Conservation (phyloP, 1,140 invertebrate genomes). For the Uloborus diversus region DNA sequence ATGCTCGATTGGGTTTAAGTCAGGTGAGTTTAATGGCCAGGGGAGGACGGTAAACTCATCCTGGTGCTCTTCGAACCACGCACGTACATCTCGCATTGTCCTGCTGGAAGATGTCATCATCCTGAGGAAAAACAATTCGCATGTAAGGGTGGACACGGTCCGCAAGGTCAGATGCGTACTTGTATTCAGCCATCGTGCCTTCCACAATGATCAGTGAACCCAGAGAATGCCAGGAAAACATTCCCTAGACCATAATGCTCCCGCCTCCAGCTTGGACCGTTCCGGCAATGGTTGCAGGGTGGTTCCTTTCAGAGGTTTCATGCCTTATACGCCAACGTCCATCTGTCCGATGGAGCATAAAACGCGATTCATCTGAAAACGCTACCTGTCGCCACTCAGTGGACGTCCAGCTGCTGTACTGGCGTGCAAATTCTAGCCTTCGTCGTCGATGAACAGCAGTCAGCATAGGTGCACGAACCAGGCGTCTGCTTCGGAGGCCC, state of each 20-base stretch:
- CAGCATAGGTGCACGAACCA: too few relatives aligned
- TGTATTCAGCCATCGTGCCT: background rate
- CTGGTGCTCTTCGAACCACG: constrained; percentile 1
- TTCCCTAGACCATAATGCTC: background rate
- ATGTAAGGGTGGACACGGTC: constrained; percentile 8
- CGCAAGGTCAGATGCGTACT: background rate
- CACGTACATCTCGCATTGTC: background rate
- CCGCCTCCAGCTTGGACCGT: background rate
- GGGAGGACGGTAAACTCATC: background rate
- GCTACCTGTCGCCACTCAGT: too few relatives aligned
- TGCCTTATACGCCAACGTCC: background rate
- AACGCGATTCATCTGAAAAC: too few relatives aligned
- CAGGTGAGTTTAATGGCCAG: background rate
- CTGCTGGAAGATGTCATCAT: background rate
- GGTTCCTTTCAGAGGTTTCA: background rate
- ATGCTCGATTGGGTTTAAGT: constrained; percentile 3
- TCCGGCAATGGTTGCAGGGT: constrained; percentile 4
- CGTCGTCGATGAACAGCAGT: too few relatives aligned
- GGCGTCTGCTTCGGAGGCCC: too few relatives aligned
- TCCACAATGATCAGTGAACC: background rate
- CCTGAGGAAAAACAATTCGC: constrained; percentile 2
- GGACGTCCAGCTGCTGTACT: too few relatives aligned
- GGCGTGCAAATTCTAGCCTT: too few relatives aligned
- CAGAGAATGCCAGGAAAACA: background rate
- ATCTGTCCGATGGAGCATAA: too few relatives aligned